A percentile compares a stretch with the other conserved stretches of the same genome.
These are phyloP conservation scores for Phrynosoma blainvillii DNA, from an alignment of 2,113 vertebrate species.

Conservation along the genomic window DNA sequence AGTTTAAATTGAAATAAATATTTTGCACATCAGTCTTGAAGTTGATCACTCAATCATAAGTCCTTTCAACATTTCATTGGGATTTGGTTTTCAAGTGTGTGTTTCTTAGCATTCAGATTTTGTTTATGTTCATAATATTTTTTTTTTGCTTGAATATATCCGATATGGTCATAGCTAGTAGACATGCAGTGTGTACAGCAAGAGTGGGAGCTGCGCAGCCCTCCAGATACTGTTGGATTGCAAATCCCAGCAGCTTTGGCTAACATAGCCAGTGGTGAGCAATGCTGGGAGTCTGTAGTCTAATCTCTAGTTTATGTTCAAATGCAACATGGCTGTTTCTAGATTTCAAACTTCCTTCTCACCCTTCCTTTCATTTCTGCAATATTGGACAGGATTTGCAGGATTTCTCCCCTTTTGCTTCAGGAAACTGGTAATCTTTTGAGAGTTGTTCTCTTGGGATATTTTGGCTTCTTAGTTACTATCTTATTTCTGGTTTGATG, in stretches of 20 bases:
- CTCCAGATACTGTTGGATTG: no score
- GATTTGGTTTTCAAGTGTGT: background rate
- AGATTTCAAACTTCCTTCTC: background rate
- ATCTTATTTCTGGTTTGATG: background rate
- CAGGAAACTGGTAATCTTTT: background rate
- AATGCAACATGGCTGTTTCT: background rate
- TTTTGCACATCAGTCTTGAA: background rate
- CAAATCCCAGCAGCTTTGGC: no score
- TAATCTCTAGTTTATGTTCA: no score
- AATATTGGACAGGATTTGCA: background rate
- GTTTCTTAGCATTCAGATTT: background rate
- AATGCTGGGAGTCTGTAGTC: no score
- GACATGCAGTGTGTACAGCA: background rate
- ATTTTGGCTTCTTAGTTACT: background rate
- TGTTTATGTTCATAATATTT: background rate
- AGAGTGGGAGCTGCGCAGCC: no score
- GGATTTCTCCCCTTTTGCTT: background rate
- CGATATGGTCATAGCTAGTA: background rate
- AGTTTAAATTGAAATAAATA: background rate
- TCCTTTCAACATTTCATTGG: background rate
- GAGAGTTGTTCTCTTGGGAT: background rate
- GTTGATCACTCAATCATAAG: background rate
- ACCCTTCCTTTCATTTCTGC: background rate
- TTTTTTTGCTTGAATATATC: background rate
- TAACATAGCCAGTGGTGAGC: no score